Percentiles rank a stretch among this genome's conserved stretches.
Conservation (phyloP, 2,113 vertebrate genomes). For the Stegastes partitus region DNA sequence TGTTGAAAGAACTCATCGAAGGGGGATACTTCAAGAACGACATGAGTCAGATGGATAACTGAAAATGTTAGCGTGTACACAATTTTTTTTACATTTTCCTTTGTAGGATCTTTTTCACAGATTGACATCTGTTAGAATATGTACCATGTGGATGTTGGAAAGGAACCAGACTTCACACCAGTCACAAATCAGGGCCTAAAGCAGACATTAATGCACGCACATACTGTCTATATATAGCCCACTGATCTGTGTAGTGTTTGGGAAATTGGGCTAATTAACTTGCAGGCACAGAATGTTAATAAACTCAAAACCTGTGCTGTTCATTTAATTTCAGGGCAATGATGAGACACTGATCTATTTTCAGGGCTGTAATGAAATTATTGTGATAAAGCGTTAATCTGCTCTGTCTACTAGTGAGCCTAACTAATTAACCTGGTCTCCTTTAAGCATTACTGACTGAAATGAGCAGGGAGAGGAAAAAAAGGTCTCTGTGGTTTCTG, state of each 20-base stretch:
- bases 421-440: background rate
- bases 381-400: conserved; percentile 4
- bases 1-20: too few relatives aligned
- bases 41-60: too few relatives aligned
- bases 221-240: background rate
- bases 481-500: conserved; percentile 34
- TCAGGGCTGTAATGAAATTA: conserved; percentile 28
- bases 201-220: background rate
- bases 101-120: too few relatives aligned
- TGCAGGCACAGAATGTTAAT: conserved; percentile 2
- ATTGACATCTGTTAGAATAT: conserved; percentile 31
- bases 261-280: conserved; percentile 5
- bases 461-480: conserved; percentile 4
- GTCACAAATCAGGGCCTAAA: background rate
- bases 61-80: too few relatives aligned
- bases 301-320: conserved; percentile 16
- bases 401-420: background rate
- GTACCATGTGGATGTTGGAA: background rate
- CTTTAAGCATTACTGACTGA: background rate
- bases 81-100: too few relatives aligned
- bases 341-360: conserved; percentile 12
- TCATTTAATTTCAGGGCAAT: conserved; percentile 21
- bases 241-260: background rate
- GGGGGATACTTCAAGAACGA: too few relatives aligned
- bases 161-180: background rate